Conservation (phyloP, 37 sponge, comb jelly and placozoan species). For the Aplysina aerophoba region DNA sequence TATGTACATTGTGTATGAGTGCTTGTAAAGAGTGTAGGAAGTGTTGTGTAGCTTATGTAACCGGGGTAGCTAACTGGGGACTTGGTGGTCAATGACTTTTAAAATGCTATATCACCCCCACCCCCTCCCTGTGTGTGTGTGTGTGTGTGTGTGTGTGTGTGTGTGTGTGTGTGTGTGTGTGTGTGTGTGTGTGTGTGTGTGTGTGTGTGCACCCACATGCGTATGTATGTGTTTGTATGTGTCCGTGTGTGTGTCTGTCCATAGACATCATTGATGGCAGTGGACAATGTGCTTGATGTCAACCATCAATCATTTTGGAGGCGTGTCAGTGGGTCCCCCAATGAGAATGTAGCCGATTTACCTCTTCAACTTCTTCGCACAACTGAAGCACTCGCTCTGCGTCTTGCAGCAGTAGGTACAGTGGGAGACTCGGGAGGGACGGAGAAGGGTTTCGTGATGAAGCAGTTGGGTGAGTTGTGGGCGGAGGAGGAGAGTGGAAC, state of each 20-base stretch:
- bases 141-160: conserved; percentile 16
- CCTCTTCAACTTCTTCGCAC: background rate
- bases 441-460: too few species aligned
- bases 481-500: too few species aligned
- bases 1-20: conserved; percentile 11
- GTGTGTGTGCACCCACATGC: conserved; percentile 32
- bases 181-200: conserved; percentile 46
- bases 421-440: too few species aligned
- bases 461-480: too few species aligned
- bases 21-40: too few species aligned
- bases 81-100: too few species aligned
- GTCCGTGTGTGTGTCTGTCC: conserved; percentile 18
- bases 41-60: too few species aligned
- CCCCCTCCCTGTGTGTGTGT: conserved; percentile 20
- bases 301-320: background rate
- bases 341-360: background rate
- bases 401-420: background rate
- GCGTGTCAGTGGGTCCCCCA: background rate
- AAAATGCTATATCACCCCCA: too few species aligned
- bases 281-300: background rate
- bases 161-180: conserved; percentile 29
- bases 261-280: background rate
- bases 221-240: conserved; percentile 36
- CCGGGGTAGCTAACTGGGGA: too few species aligned
- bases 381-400: background rate